Base-by-base conservation (phyloP, 2,797 vertebrate species). In the Geotrypetes seraphini region DNA sequence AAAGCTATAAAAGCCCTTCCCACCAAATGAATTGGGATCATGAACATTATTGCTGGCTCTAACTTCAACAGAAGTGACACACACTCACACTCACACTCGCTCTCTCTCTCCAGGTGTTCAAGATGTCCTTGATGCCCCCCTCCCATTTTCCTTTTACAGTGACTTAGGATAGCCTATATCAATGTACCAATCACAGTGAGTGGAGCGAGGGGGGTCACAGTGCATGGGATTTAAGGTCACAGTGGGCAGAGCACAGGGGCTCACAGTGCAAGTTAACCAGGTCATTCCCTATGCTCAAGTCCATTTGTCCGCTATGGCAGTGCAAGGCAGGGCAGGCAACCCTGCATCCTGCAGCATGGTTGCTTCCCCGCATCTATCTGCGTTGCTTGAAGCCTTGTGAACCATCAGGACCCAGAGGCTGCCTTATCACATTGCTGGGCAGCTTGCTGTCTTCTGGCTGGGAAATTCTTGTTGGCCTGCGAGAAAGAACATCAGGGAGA, bases 311-410 rank as follows among this genome's bases (percentile, higher is more conserved):
- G 41, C 57, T 58, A 45, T 23, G 25, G 63, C 63, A 41, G 56
- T 23, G 43, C 39, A 1, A 37, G 30, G 48, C 35, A 10, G 20
- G 39, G 50, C 31, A 6, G 55, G 49, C 25, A 33, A 44, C 43
- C 56, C 56, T 45, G 59, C 53, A 48, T 60, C 52, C 36, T 35
- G 23, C 28, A 5, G 61, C 56, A 40, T 58, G 44, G 25, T 64
- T 24, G 17, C 45, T 30, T 7, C 47, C 56, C 56, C 43, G 52
- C 42, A 33, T 70, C 84, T 95, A 98, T 97, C 92, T 94, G 81
- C 90, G 86, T 50, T 97, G 90, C 60, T 84, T 83, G 83, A 97
- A 95, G 68, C 94, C 92, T 38, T 92, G 95, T 39, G 87, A 91
- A 55, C 90, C 86, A 23, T 97, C 94, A 10, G 91, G 91, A 60